Evolutionary conservation across 2,113 vertebrate genomes (phyloP).

Genomic region (Lophura nycthemera): DNA sequence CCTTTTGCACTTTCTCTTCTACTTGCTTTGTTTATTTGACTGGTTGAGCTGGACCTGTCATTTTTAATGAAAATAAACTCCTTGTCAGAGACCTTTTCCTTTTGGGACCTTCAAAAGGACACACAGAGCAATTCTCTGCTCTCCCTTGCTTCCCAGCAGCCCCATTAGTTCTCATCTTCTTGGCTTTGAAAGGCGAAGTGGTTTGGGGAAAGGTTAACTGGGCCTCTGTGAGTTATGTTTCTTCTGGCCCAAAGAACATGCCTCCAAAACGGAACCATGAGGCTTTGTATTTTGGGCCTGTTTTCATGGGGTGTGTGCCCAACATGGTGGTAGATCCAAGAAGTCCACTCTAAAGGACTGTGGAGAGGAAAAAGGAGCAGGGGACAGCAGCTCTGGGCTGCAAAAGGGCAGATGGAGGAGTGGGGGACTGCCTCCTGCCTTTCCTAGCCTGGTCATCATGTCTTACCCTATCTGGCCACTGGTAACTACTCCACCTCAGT

Average conservation of each 20-base stretch:
- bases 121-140: not conserved
- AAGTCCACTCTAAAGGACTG: not conserved
- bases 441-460: not conserved
- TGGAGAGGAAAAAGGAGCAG: not conserved
- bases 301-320: not conserved
- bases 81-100: constrained; percentile 54
- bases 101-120: constrained; percentile 31
- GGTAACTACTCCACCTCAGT: not conserved
- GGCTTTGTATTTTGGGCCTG: not conserved
- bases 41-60: constrained; percentile 50
- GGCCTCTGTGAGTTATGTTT: not conserved
- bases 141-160: constrained; percentile 23
- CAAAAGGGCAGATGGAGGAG: not conserved
- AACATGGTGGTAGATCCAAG: not conserved
- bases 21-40: constrained; percentile 68
- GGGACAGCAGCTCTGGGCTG: not conserved
- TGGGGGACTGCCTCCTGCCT: not conserved
- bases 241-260: not conserved
- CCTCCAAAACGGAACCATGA: not conserved
- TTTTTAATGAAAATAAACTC: constrained; percentile 71
- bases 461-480: not conserved
- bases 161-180: constrained; percentile 6
- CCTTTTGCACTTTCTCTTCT: constrained; percentile 69
- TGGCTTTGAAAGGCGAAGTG: not conserved
- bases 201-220: constrained; percentile 24